Percentiles rank a stretch among this genome's conserved stretches.
These are phyloP conservation scores for Henricia sp. DNA, from an alignment of 53 echinoderm and acorn worm genomes.

Conservation along the genomic window DNA sequence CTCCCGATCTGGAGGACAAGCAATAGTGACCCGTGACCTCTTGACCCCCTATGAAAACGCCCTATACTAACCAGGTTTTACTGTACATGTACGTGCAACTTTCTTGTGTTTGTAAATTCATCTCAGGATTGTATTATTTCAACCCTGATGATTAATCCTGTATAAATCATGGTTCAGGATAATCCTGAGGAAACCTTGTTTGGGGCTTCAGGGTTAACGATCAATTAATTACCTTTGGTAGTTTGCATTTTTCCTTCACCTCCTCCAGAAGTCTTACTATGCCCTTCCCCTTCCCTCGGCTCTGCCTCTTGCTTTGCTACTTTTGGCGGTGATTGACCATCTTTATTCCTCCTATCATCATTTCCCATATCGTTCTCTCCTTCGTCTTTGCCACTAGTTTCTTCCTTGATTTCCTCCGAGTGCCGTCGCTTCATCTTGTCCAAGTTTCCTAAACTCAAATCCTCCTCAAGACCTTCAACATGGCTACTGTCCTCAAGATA, in stretches of 20 bases:
- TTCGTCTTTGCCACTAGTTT: neutral
- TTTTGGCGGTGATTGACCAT: slow-evolving; percentile 25
- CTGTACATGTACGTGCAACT: no score
- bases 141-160: no score
- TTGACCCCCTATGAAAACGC: no score
- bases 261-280: neutral
- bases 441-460: neutral
- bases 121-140: no score
- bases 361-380: neutral
- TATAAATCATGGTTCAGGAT: no score
- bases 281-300: neutral
- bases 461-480: neutral
- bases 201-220: slow-evolving; percentile 12
- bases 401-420: neutral
- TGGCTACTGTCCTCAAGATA: neutral
- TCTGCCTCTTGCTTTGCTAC: slow-evolving; percentile 22
- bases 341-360: neutral
- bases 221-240: slow-evolving; percentile 2
- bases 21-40: no score
- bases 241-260: slow-evolving; percentile 6
- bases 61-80: no score
- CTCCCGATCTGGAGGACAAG: no score
- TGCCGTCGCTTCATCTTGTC: slow-evolving; percentile 30
- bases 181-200: no score
- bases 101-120: no score